These are phyloP conservation scores for Temnothorax rugatulus DNA, from an alignment of 2,888 invertebrate species.

Conservation along the genomic window DNA sequence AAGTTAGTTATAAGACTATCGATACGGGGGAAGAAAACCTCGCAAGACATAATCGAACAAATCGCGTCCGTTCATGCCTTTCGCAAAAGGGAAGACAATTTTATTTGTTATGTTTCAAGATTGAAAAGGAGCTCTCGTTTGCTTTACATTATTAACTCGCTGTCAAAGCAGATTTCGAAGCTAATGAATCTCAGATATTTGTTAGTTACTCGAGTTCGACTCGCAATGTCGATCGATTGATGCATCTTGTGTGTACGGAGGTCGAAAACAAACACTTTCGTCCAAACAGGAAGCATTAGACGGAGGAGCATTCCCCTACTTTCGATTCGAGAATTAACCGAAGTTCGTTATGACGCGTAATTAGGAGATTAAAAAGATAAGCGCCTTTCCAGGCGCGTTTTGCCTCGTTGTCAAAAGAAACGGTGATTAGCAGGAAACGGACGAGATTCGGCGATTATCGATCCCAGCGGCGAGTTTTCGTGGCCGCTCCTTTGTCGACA, in stretches of 20 bases:
- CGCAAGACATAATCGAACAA: constrained; percentile 35
- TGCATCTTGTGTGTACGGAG: constrained; percentile 2
- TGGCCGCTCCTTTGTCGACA: constrained; percentile 71
- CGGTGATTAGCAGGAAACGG: constrained; percentile 41
- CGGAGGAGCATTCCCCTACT: background rate
- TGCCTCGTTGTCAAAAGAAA: constrained; percentile 69
- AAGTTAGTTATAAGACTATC: constrained; percentile 75
- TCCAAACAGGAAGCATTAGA: background rate
- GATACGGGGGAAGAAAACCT: constrained; percentile 45
- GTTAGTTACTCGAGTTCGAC: background rate
- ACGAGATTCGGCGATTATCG: constrained; percentile 68
- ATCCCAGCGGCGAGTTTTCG: constrained; percentile 68
- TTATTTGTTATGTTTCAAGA: background rate
- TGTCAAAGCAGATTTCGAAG: background rate
- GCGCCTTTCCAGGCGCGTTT: constrained; percentile 58
- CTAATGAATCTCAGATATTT: background rate
- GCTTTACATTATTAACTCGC: background rate
- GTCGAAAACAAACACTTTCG: constrained; percentile 28
- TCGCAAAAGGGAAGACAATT: background rate
- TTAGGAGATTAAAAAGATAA: constrained; percentile 73
- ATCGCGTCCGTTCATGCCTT: constrained; percentile 9
- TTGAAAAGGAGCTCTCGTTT: background rate
- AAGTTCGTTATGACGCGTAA: constrained; percentile 62
- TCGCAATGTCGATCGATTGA: constrained; percentile 9
- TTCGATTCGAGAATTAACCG: constrained; percentile 58